These are phyloP conservation scores for Cyphomyrmex costatus DNA, from an alignment of 1,140 invertebrate genomes.

Conservation along the genomic window DNA sequence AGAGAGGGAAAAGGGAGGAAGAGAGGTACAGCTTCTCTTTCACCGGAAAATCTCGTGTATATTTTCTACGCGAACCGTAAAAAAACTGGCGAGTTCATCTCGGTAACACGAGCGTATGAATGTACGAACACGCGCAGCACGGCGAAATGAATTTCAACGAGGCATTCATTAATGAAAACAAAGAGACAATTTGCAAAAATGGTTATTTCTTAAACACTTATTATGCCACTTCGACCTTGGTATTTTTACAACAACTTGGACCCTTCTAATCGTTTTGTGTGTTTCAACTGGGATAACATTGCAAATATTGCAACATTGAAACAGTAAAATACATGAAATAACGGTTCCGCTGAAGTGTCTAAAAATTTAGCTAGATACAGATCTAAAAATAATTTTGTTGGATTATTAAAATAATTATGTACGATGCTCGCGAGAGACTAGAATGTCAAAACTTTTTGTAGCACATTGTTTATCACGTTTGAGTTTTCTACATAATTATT, in stretches of 20 bases:
- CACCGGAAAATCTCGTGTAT: constrained; percentile 34
- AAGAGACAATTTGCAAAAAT: constrained; percentile 33
- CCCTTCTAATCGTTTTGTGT: not conserved
- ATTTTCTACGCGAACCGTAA: constrained; percentile 37
- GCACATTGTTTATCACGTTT: too few species aligned
- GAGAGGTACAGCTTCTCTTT: not conserved
- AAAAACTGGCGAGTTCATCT: constrained; percentile 34
- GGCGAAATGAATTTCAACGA: constrained; percentile 3
- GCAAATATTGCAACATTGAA: not conserved
- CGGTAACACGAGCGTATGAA: not conserved
- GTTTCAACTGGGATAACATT: not conserved
- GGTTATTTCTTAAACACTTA: not conserved
- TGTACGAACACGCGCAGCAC: not conserved
- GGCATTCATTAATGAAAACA: not conserved
- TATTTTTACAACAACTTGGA: not conserved
- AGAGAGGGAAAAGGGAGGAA: not conserved
- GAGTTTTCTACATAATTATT: too few species aligned
- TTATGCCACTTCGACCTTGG: not conserved
- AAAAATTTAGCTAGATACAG: too few species aligned
- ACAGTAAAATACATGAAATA: not conserved
- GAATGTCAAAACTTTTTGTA: too few species aligned
- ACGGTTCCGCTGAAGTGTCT: too few species aligned
- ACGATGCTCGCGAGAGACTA: too few species aligned
- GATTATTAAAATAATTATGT: too few species aligned
- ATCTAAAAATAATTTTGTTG: too few species aligned